Percentiles rank a stretch among this genome's conserved stretches.
phyloP scores from a whole-genome alignment of 2,113 vertebrate species.

The Oreochromis aureus region DNA sequence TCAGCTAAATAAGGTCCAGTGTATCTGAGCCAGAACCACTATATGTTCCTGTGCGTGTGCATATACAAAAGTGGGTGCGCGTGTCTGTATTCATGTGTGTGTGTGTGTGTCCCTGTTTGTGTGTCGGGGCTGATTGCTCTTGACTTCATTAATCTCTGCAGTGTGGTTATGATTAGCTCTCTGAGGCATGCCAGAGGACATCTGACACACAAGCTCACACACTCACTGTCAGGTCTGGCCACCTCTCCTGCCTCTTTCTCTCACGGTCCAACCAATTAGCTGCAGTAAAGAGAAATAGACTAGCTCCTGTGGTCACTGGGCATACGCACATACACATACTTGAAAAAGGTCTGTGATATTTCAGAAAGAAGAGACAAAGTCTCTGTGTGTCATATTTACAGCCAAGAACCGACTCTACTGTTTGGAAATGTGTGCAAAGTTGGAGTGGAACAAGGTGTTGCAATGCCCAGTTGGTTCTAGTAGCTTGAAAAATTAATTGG shows the following conservation, averaged over 20 bases:
- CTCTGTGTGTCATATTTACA: background rate
- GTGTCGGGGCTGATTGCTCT: constrained; percentile 68
- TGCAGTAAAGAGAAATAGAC: constrained; percentile 35
- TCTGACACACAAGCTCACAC: constrained; percentile 50
- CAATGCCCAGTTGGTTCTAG: background rate
- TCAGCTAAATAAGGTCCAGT: constrained; percentile 32
- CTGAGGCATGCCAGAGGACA: constrained; percentile 66
- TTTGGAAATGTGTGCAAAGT: background rate
- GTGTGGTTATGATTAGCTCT: constrained; percentile 73
- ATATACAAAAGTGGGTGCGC: background rate
- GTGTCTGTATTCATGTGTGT: constrained; percentile 5
- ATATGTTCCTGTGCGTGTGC: constrained; percentile 16
- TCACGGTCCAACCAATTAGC: constrained; percentile 48
- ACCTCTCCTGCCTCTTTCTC: constrained; percentile 51
- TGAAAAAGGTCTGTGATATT: background rate
- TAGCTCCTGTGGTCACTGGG: background rate
- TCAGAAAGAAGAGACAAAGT: background rate
- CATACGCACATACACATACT: background rate
- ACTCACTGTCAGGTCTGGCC: constrained; percentile 49
- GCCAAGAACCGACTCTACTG: background rate
- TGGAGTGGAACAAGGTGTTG: background rate
- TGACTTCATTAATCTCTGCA: constrained; percentile 75
- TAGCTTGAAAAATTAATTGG: background rate
- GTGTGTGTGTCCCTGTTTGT: constrained; percentile 48
- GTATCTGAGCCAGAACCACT: constrained; percentile 45